Base-by-base conservation (phyloP, 2,888 invertebrate genomes). In the Punctoribates punctum region DNA sequence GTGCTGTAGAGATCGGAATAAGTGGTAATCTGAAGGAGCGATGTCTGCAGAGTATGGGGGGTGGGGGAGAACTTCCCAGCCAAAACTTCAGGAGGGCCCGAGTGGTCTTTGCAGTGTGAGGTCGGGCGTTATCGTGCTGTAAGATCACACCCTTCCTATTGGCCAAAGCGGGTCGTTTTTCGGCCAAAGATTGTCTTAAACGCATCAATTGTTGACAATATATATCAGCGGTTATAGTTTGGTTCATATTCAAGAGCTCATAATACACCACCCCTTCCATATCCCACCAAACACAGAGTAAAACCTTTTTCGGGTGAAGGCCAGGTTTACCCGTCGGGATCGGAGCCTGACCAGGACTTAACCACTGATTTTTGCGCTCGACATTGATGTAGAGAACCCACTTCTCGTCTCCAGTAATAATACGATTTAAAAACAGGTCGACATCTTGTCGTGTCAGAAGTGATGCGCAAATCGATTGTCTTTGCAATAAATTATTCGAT, bases 81-180 rank as follows among this genome's bases (percentile, higher is more conserved):
- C 67, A 65, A 73, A 57, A 57, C 54, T 65, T 60, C 46, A 17
- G 60, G 75, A 29, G 67, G 65, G 51, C 76, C n/a, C n/a, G n/a
- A 75, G 79, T 81, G 72, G 78, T 48, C 62, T 62, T 80, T 48
- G 77, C 74, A 74, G n/a, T 78, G 54, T 80, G 79, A 54, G 78
- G 77, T 62, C 73, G 77, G 6, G 79, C 79, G 75, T 80, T 78
- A 72, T 80, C 78, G 70, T 80, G 79, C 17, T 54, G 80, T 20
- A 79, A 65, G 57, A 77, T 51, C 13, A 78, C 74, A n/a, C 60
- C 72, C 48, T 57, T 67, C 20, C 76, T 74, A 29, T 74, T 78
- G 54, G 29, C 57, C 25, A 72, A 34, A 38, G 73, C 76, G 34
- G 78, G 75, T 34, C 67, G 60, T 13, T 48, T 76, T 29, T 62